phyloP scores from a whole-genome alignment of 2,113 vertebrate genomes.

The Ciconia maguari region DNA sequence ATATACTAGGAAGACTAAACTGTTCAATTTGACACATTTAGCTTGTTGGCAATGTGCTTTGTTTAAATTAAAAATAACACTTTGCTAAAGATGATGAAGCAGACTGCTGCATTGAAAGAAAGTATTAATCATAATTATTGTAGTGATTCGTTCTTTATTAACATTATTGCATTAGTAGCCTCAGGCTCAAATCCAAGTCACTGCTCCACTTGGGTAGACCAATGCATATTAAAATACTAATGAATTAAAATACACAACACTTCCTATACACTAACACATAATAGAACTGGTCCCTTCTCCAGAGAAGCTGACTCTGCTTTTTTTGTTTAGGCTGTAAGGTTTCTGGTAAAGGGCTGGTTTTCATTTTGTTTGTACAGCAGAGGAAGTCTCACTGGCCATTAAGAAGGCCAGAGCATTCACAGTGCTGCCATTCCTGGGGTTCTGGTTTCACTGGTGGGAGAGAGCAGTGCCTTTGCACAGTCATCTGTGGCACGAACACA shows the following conservation, averaged over 20 bases:
- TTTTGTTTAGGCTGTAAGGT: neutral
- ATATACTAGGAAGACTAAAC: neutral
- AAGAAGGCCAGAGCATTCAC: neutral
- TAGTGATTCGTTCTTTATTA: neutral
- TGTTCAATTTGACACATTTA: conserved; percentile 16
- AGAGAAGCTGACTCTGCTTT: neutral
- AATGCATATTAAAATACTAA: neutral
- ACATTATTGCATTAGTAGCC: neutral
- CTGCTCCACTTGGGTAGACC: neutral
- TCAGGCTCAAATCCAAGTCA: neutral
- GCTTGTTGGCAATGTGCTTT: neutral
- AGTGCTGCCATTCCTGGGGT: neutral
- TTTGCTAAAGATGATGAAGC: conserved; percentile 10
- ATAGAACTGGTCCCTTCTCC: neutral
- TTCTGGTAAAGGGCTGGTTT: neutral
- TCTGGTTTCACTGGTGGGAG: neutral
- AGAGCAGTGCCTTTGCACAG: neutral
- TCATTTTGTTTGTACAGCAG: neutral
- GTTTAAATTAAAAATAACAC: conserved; percentile 32
- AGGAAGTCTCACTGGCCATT: neutral
- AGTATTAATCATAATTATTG: conserved; percentile 5
- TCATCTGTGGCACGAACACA: rapidly evolving
- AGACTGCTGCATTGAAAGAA: neutral
- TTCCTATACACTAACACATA: neutral
- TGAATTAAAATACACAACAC: neutral